These are phyloP conservation scores for Agapornis canus DNA, from an alignment of 2,797 vertebrate genomes.

Conservation along the genomic window DNA sequence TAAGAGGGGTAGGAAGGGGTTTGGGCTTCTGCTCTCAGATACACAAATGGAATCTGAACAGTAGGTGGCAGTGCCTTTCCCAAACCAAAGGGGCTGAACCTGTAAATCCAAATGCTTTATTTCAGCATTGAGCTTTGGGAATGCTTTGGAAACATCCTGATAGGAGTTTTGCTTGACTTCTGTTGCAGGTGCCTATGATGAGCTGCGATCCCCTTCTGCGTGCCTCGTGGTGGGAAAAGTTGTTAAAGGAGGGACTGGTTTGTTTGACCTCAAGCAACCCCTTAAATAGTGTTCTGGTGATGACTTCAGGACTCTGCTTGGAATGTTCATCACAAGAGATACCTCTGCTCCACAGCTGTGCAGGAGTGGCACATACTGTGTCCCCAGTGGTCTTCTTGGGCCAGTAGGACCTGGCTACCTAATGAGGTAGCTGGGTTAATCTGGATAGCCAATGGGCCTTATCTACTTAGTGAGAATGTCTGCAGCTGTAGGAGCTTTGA, in stretches of 20 bases:
- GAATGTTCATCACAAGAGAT: not conserved
- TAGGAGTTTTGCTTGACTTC: not conserved
- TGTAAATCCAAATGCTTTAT: not conserved
- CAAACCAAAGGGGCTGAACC: not conserved
- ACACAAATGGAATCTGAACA: not conserved
- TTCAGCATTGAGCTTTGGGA: not conserved
- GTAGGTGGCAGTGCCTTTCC: slow-evolving; percentile 27
- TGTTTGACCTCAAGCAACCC: slow-evolving; percentile 96
- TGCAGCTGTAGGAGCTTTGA: not conserved
- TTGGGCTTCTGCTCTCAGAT: not conserved
- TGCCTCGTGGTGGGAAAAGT: slow-evolving; percentile 94
- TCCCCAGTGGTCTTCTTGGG: not conserved
- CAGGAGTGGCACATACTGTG: accelerated
- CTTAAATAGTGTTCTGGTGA: slow-evolving; percentile 75
- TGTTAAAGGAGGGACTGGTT: slow-evolving; percentile 93
- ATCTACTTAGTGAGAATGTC: not conserved
- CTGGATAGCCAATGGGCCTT: not conserved
- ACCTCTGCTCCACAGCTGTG: accelerated
- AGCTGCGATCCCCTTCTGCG: slow-evolving; percentile 90
- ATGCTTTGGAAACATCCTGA: not conserved
- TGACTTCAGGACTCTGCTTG: not conserved
- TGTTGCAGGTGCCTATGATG: slow-evolving; percentile 85
- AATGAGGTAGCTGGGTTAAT: not conserved
- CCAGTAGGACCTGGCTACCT: not conserved
- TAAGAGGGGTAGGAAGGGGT: not conserved